A percentile compares a stretch with the other conserved stretches of the same genome.
These are phyloP conservation scores for Agriopis leucophaearia DNA, from an alignment of 2,888 invertebrate genomes.

Conservation along the genomic window DNA sequence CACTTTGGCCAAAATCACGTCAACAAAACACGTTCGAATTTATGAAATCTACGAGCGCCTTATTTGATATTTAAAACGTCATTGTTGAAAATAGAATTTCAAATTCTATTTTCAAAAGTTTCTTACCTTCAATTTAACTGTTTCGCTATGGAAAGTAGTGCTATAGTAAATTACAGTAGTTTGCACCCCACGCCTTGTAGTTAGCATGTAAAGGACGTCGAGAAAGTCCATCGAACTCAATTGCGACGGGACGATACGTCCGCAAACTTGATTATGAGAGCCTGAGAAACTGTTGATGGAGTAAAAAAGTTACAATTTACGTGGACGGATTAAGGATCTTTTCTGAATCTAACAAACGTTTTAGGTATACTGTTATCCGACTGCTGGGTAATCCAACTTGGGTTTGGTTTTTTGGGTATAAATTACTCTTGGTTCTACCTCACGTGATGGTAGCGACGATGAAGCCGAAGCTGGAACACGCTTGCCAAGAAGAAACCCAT, in stretches of 20 bases:
- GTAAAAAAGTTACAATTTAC: slow-evolving; percentile 33
- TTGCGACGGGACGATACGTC: slow-evolving; percentile 44
- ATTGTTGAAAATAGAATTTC: no score
- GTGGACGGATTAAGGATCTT: slow-evolving; percentile 18
- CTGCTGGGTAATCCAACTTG: no score
- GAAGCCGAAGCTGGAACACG: no score
- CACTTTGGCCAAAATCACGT: no score
- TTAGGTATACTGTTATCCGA: neutral
- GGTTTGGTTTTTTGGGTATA: no score
- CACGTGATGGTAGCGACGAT: no score
- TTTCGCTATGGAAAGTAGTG: neutral
- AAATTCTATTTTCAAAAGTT: no score
- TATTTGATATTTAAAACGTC: no score
- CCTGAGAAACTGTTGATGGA: slow-evolving; percentile 29
- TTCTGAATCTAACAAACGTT: neutral
- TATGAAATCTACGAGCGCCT: no score
- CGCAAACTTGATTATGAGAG: slow-evolving; percentile 44
- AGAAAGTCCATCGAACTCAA: slow-evolving; percentile 43
- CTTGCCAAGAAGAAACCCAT: no score
- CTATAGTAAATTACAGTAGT: neutral
- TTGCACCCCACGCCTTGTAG: slow-evolving; percentile 25
- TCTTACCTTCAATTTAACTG: neutral
- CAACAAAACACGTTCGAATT: no score
- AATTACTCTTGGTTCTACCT: no score
- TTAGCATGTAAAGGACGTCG: slow-evolving; percentile 40